Percentiles rank a stretch among this genome's conserved stretches.
Conservation (phyloP, 2,113 vertebrate species). For the Ammodytes dubius region DNA sequence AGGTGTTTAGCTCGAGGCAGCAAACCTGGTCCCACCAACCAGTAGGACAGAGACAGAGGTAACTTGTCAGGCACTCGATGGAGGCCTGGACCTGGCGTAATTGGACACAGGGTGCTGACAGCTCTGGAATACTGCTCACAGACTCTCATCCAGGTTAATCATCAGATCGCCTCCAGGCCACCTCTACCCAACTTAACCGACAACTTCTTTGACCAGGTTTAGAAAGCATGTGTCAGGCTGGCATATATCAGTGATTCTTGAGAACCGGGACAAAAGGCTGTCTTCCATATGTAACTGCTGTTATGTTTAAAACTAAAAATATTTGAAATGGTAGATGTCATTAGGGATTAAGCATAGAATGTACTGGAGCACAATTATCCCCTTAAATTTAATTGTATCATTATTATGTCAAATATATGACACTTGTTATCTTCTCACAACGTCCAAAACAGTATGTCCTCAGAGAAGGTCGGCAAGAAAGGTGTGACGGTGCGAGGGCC, state of each 20-base stretch:
- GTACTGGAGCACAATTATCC: too few relatives aligned
- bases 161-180: constrained; percentile 43
- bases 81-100: constrained; percentile 57
- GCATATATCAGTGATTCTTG: constrained; percentile 2
- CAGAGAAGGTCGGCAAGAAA: too few relatives aligned
- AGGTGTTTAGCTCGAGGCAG: constrained; percentile 5
- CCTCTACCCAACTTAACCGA: constrained; percentile 16
- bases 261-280: too few relatives aligned
- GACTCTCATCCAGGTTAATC: constrained; percentile 48
- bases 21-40: constrained; percentile 72
- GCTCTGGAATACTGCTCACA: constrained; percentile 55
- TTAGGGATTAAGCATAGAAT: too few relatives aligned
- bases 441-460: too few relatives aligned
- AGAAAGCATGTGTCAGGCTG: constrained; percentile 21
- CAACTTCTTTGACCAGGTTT: constrained; percentile 12
- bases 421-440: too few relatives aligned
- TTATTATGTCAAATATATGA: too few relatives aligned
- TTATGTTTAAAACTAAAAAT: too few relatives aligned
- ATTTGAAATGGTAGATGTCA: too few relatives aligned
- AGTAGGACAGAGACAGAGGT: constrained; percentile 65
- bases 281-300: too few relatives aligned
- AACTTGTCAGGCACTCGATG: constrained; percentile 60
- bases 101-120: constrained; percentile 76
- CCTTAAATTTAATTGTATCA: too few relatives aligned
- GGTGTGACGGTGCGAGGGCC: too few relatives aligned